These are phyloP conservation scores for Scaptodrosophila lebanonensis DNA, from an alignment of 1,140 invertebrate species.

Conservation along the genomic window DNA sequence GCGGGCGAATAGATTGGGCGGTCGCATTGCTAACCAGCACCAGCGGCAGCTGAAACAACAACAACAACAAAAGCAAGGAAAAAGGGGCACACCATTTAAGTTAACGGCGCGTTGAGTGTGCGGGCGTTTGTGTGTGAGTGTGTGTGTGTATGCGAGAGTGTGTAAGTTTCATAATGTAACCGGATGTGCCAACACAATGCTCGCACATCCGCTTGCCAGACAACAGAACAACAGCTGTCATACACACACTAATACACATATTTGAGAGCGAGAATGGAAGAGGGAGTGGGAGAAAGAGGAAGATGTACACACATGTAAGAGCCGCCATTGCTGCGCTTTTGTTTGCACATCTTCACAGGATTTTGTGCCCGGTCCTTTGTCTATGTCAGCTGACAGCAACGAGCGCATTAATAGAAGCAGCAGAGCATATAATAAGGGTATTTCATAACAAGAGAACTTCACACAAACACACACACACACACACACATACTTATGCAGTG, in stretches of 20 bases:
- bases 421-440: slow-evolving; percentile 73
- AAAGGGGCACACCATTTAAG: slow-evolving; percentile 57
- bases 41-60: slow-evolving; percentile 36
- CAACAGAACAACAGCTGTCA: slow-evolving; percentile 71
- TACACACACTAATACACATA: slow-evolving; percentile 39
- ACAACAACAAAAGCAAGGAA: slow-evolving; percentile 18
- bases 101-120: slow-evolving; percentile 36
- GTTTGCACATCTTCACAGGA: slow-evolving; percentile 59
- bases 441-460: slow-evolving; percentile 65
- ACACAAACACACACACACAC: slow-evolving; percentile 22
- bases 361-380: slow-evolving; percentile 34
- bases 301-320: slow-evolving; percentile 18
- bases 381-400: slow-evolving; percentile 51
- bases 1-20: slow-evolving; percentile 41
- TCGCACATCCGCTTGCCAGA: slow-evolving; percentile 69
- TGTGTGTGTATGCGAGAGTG: slow-evolving; percentile 16
- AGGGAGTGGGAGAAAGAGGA: not conserved
- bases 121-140: slow-evolving; percentile 1
- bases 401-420: slow-evolving; percentile 70
- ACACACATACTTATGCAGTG: slow-evolving; percentile 8
- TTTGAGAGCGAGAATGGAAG: not conserved
- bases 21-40: slow-evolving; percentile 37
- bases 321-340: slow-evolving; percentile 66
- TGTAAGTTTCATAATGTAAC: slow-evolving; percentile 73
- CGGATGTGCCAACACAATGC: slow-evolving; percentile 75